phyloP scores from a whole-genome alignment of 2,113 vertebrate genomes.

The cat (Felis catus) region F.catus_Fca126_mat1.0 CM031420.1:79208501-79209000 shows the following conservation, averaged over 20 bases:
- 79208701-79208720: not conserved
- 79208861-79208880: not conserved
- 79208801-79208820: not conserved
- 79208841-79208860: not conserved
- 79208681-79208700: not conserved
- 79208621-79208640: not conserved
- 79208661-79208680: not conserved
- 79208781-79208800: not conserved
- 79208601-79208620: not conserved
- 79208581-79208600: not conserved
- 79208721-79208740: not conserved
- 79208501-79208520: not conserved
- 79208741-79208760: not conserved
- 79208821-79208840: not conserved
- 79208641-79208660: too few relatives aligned
- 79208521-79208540: not conserved
- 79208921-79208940: not conserved
- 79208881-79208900: not conserved
- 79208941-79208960: not conserved
- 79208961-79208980: constrained; percentile 12
- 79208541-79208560: not conserved
- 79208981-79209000: not conserved
- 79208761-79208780: not conserved
- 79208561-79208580: not conserved
- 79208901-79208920: constrained; percentile 1